A percentile compares a stretch with the other conserved stretches of the same genome.
Evolutionary conservation across 1,140 invertebrate genomes (phyloP).

Genomic region (Psix sp.): DNA sequence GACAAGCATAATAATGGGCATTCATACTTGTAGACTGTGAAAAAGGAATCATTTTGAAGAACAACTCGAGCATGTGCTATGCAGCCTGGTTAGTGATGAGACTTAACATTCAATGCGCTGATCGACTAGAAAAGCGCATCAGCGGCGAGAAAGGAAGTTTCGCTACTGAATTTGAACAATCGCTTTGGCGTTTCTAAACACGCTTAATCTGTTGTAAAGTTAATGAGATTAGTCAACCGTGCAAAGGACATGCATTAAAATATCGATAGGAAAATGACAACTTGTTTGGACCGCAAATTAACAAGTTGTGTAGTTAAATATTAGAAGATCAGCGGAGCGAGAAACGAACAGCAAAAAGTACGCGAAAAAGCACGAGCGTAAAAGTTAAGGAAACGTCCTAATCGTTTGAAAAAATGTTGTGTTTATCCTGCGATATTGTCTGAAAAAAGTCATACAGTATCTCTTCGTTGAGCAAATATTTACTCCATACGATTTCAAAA

Average conservation of each 20-base stretch:
- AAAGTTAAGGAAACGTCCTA: too few relatives aligned
- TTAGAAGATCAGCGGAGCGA: too few relatives aligned
- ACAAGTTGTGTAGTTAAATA: background rate
- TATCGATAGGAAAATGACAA: slow-evolving; percentile 1
- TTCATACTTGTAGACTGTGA: background rate
- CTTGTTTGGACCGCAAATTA: background rate
- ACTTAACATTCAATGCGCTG: slow-evolving; percentile 21
- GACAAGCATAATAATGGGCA: too few relatives aligned
- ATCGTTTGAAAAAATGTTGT: too few relatives aligned
- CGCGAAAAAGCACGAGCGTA: too few relatives aligned
- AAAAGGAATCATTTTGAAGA: slow-evolving; percentile 15
- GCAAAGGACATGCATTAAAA: slow-evolving; percentile 11
- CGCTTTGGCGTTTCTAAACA: slow-evolving; percentile 19
- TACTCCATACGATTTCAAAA: too few relatives aligned
- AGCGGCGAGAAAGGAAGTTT: slow-evolving; percentile 26
- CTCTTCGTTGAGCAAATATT: too few relatives aligned
- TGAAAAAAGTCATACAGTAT: too few relatives aligned
- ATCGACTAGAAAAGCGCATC: slow-evolving; percentile 39
- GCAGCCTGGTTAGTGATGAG: slow-evolving; percentile 22
- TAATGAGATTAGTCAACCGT: slow-evolving; percentile 23
- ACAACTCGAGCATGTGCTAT: slow-evolving; percentile 14
- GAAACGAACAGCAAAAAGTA: background rate
- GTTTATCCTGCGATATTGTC: too few relatives aligned
- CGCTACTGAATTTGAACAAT: slow-evolving; percentile 29
- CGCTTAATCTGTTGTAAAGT: slow-evolving; percentile 33